Conservation (phyloP, 2,113 vertebrate species). For the Barnardius zonarius region DNA sequence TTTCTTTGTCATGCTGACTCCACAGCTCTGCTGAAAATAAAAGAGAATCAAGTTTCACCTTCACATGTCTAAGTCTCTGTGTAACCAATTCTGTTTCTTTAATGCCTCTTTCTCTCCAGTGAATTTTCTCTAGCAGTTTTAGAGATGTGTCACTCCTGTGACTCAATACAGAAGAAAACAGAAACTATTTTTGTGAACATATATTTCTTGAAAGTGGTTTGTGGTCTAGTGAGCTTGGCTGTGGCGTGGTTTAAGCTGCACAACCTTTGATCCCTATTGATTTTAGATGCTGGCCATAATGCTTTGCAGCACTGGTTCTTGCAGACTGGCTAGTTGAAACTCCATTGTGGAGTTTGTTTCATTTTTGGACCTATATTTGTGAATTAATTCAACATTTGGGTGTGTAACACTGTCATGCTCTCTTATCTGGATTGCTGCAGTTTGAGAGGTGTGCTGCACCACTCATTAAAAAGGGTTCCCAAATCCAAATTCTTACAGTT, state of each 20-base stretch:
- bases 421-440: neutral
- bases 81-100: neutral
- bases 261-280: neutral
- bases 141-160: neutral
- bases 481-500: neutral
- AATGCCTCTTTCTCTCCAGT: neutral
- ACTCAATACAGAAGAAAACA: neutral
- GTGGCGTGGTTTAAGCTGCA: neutral
- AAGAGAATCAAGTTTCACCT: neutral
- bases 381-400: neutral
- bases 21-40: neutral
- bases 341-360: neutral
- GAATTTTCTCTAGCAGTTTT: neutral
- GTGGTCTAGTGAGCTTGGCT: neutral
- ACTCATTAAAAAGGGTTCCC: neutral
- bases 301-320: neutral
- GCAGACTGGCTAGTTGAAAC: neutral
- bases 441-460: neutral
- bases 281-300: neutral
- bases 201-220: neutral
- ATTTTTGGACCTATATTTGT: neutral
- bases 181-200: accelerated
- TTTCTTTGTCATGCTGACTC: neutral
- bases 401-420: neutral
- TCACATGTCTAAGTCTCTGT: accelerated